Percentiles rank a stretch among this genome's conserved stretches.
phyloP scores from a whole-genome alignment of 2,888 invertebrate genomes.

The Hirtodrosophila trivittata region DNA sequence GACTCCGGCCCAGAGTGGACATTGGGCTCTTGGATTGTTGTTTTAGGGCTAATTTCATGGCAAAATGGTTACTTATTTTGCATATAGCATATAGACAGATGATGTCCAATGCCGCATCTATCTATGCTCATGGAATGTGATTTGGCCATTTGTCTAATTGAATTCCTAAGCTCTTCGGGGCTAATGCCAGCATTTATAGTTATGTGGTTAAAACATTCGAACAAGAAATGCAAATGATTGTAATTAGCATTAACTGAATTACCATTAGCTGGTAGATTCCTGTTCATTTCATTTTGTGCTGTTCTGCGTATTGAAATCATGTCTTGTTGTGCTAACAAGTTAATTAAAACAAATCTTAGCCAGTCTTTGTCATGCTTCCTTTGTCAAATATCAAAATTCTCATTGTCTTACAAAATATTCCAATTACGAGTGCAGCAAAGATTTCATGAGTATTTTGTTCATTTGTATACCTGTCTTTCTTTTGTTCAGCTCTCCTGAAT shows the following conservation, averaged over 20 bases:
- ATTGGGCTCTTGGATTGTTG: conserved; percentile 8
- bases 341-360: conserved; percentile 4
- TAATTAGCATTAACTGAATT: no score
- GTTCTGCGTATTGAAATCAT: no score
- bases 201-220: neutral
- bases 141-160: conserved; percentile 69
- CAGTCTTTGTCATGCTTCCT: no score
- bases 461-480: no score
- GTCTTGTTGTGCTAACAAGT: neutral
- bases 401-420: neutral
- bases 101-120: neutral
- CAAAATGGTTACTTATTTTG: conserved; percentile 44
- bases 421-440: no score
- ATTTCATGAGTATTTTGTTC: no score
- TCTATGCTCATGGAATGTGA: conserved; percentile 12
- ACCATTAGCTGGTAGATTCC: conserved; percentile 4
- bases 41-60: neutral
- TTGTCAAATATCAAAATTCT: neutral
- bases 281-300: neutral
- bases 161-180: conserved; percentile 45
- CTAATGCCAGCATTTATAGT: conserved; percentile 22
- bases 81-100: conserved; percentile 2
- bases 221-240: neutral
- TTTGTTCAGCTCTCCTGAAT: no score
- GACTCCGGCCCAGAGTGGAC: no score